Base-by-base conservation (phyloP, 2,888 invertebrate genomes). In the Drosophila barbarae region DNA sequence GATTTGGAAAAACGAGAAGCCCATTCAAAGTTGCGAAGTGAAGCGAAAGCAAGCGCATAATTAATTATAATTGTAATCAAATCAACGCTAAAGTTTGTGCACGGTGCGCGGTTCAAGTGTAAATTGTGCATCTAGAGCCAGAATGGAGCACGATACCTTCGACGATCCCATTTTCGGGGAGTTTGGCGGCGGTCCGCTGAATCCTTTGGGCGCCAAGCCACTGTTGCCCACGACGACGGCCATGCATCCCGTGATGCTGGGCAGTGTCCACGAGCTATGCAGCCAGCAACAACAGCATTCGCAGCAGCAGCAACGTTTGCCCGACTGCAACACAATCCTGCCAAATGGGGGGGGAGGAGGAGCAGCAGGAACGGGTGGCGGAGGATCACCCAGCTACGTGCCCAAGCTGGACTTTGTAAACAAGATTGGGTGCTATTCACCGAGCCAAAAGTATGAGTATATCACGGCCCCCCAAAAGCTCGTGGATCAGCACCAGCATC, bases 91-190 rank as follows among this genome's bases (percentile, higher is more conserved):
- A 63, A 44, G 56, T 15, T 51, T 79, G 87, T 60, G 59, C n/a
- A 38, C 38, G 12, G 55, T 56, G 36, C 12, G 10, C 18, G 38
- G 44, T 60, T 39, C 7, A 4, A 2, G 13, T 30, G 34, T 12
- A n/a, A 81, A 81, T 85, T 78, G 84, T 73, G 65, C 68, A 34
- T 42, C 46, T 41, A 26, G 10, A 21, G 18, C 15, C 4, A 54
- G 84, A 50, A 93, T 95, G 94, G 95, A 95, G 89, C 93, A 92
- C 84, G 90, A 91, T 32, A 89, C 90, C 70, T 93, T 95, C 90
- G 95, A 95, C 87, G 95, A 95, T 87, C 94, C 94, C 84, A 93
- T 94, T 65, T 95, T 95, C 89, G 91, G 92, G 74, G 95, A 95
- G 89, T 95, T 95, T 85, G 90, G 91, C 36, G 91, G 91, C 32